Evolutionary conservation across 1,140 invertebrate species (phyloP).

Genomic region (Micrasema longulum): DNA sequence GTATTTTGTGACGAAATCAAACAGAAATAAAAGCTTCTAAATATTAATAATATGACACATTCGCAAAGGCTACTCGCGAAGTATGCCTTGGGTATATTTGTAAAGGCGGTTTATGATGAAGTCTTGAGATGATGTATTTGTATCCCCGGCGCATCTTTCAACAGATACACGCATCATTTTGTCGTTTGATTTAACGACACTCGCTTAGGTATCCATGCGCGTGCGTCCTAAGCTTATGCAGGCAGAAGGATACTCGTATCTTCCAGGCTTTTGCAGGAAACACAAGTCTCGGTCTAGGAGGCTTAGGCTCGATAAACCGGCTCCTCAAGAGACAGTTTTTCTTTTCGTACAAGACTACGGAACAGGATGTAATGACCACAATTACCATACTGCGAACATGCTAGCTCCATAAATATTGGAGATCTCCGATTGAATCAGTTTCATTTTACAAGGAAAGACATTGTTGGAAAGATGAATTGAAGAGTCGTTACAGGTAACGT

Average conservation of each 20-base stretch:
- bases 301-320: neutral
- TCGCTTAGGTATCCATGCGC: conserved; percentile 15
- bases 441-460: neutral
- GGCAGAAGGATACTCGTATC: neutral
- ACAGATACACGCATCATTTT: neutral
- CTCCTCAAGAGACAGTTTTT: conserved; percentile 19
- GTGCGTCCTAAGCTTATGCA: conserved; percentile 3
- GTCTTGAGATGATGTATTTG: neutral
- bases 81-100: too few relatives aligned
- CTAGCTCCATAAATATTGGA: neutral
- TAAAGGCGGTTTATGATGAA: neutral
- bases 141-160: conserved; percentile 17
- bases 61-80: too few relatives aligned
- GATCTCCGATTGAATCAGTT: conserved; percentile 10
- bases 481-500: too few relatives aligned
- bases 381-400: conserved; percentile 18
- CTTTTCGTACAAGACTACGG: conserved; percentile 8
- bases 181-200: neutral
- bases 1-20: too few relatives aligned
- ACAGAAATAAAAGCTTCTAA: too few relatives aligned
- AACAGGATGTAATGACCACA: conserved; percentile 9
- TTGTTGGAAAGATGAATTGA: conserved; percentile 17
- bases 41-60: too few relatives aligned
- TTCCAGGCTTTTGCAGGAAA: neutral
- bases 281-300: neutral